Conservation (phyloP, 2,797 vertebrate species). For the Octomys mimax region DNA sequence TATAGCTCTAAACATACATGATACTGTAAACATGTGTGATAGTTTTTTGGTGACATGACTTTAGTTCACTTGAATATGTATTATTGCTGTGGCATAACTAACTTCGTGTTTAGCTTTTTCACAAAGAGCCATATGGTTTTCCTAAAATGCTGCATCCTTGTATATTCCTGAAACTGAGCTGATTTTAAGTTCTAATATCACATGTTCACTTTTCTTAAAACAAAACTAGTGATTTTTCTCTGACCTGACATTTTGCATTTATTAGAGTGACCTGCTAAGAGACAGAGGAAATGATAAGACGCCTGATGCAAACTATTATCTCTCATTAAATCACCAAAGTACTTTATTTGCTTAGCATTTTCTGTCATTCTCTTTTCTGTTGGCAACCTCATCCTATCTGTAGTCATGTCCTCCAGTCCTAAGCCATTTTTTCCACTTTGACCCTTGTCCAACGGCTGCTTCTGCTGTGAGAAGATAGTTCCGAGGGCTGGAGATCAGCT, state of each 20-base stretch:
- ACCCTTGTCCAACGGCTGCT: slow-evolving; percentile 3
- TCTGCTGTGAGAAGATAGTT: slow-evolving; percentile 49
- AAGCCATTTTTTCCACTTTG: slow-evolving; percentile 53
- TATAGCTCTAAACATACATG: neutral
- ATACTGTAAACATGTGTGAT: neutral
- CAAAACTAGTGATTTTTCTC: neutral
- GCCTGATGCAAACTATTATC: slow-evolving; percentile 53
- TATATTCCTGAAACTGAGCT: neutral
- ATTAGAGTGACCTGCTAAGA: neutral
- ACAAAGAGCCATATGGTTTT: neutral
- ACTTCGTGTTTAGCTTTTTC: neutral
- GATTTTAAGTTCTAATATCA: neutral
- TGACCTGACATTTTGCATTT: slow-evolving; percentile 22
- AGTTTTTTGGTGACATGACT: neutral
- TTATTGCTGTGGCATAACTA: neutral
- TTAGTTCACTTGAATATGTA: neutral
- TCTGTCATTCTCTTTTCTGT: slow-evolving; percentile 68
- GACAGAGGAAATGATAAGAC: neutral
- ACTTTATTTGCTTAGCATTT: slow-evolving; percentile 54
- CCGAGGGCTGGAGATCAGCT: slow-evolving; percentile 31
- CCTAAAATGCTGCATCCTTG: neutral
- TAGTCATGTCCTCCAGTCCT: slow-evolving; percentile 51
- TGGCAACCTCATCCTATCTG: slow-evolving; percentile 68
- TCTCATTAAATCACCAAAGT: slow-evolving; percentile 53
- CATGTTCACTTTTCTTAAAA: neutral